Percentiles rank a stretch among this genome's conserved stretches.
phyloP scores from a whole-genome alignment of 2,888 invertebrate species.

The Apocheima hispidaria region DNA sequence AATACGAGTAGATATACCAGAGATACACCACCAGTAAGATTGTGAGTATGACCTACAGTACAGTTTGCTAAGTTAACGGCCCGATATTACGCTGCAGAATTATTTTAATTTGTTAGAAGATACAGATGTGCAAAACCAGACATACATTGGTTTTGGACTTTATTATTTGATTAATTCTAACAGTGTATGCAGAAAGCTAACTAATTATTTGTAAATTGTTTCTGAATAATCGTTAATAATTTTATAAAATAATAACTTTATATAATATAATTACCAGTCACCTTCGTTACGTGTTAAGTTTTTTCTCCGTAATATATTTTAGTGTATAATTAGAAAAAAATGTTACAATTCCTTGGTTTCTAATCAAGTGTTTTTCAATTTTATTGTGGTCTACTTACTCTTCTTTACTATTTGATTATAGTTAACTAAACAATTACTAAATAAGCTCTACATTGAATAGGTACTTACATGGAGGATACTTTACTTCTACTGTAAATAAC shows the following conservation, averaged over 20 bases:
- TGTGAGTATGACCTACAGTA: conserved; percentile 61
- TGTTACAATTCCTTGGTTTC: neutral
- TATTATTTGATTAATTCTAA: conserved; percentile 46
- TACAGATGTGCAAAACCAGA: conserved; percentile 65
- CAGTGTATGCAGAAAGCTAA: conserved; percentile 25
- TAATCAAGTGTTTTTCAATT: conserved; percentile 1
- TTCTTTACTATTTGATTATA: no score
- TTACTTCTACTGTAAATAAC: neutral
- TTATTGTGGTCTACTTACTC: neutral
- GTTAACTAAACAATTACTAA: no score
- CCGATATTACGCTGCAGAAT: conserved; percentile 61
- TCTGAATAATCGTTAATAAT: conserved; percentile 36
- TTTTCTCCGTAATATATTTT: neutral
- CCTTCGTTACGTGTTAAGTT: conserved; percentile 60
- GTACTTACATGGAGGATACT: neutral
- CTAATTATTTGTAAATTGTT: conserved; percentile 37
- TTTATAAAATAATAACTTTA: no score
- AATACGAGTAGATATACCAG: conserved; percentile 64
- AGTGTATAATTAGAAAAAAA: neutral
- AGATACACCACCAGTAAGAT: conserved; percentile 73
- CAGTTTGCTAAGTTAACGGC: conserved; percentile 73
- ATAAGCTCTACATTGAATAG: conserved; percentile 14
- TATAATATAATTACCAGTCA: conserved; percentile 80
- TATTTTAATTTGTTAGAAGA: conserved; percentile 47
- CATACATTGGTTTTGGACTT: conserved; percentile 70